Conservation (phyloP, 2,113 vertebrate genomes). For the Baryphthengus martii region DNA sequence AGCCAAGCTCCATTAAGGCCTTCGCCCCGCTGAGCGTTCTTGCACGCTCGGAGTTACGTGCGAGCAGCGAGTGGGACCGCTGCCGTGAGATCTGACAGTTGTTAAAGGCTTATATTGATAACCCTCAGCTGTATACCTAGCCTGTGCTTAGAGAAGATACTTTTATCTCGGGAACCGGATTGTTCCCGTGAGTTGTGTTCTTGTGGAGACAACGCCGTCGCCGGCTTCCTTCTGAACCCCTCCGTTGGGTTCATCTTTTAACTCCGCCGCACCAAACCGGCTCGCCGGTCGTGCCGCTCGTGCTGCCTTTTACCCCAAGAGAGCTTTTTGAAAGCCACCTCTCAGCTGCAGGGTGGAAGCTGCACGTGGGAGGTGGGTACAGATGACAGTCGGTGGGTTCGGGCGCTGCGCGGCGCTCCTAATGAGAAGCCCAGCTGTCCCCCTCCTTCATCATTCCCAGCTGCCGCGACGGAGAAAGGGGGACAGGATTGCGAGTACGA, state of each 20-base stretch:
- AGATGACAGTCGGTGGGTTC: not conserved
- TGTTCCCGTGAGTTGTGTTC: not conserved
- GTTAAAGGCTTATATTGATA: not conserved
- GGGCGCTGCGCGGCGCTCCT: not conserved
- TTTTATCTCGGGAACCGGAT: not conserved
- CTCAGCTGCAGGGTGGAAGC: not conserved
- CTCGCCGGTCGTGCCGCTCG: not conserved
- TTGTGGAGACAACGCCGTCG: not conserved
- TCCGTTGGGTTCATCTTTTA: not conserved
- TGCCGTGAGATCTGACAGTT: not conserved
- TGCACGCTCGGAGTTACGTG: not conserved
- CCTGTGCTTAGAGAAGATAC: not conserved
- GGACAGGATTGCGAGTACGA: not conserved
- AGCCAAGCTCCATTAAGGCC: not conserved
- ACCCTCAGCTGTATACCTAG: not conserved
- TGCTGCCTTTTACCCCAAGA: not conserved
- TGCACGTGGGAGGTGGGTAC: not conserved
- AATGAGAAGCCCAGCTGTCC: constrained; percentile 52
- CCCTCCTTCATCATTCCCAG: constrained; percentile 24
- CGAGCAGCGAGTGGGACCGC: not conserved
- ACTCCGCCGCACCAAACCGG: not conserved
- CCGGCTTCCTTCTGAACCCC: not conserved
- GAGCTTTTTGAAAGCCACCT: not conserved
- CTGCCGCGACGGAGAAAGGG: not conserved
- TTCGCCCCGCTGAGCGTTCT: not conserved